phyloP scores from a whole-genome alignment of 2,888 invertebrate genomes.

The Pollenia amentaria region DNA sequence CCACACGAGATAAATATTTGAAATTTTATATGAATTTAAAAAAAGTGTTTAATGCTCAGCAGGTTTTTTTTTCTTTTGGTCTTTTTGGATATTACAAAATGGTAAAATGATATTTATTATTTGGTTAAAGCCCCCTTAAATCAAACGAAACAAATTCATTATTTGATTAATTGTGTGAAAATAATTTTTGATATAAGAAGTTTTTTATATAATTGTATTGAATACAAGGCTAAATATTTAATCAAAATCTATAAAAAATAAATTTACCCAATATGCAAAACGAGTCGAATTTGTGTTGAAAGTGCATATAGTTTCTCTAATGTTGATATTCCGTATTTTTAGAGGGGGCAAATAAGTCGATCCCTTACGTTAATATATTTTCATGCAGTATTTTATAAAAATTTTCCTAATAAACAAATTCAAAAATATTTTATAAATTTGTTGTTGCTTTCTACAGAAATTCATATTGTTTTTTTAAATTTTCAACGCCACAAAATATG shows the following conservation, averaged over 20 bases:
- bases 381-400: no score
- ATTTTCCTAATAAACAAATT: no score
- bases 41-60: conserved; percentile 59
- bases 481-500: no score
- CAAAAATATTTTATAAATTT: no score
- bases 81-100: conserved; percentile 25
- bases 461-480: no score
- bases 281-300: no score
- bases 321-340: no score
- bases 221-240: background rate
- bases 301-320: no score
- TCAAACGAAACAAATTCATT: conserved; percentile 4
- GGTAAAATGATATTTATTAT: conserved; percentile 73
- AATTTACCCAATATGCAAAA: no score
- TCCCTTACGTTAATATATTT: no score
- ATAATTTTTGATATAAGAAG: conserved; percentile 14
- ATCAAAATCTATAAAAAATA: background rate
- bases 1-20: conserved; percentile 64
- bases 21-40: conserved; percentile 52
- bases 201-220: background rate
- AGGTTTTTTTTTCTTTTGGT: conserved; percentile 37
- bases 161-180: conserved; percentile 72
- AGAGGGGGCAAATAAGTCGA: no score
- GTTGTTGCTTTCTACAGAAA: no score
- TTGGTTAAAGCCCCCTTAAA: conserved; percentile 38